Percentiles rank a stretch among this genome's conserved stretches.
Conservation (phyloP, 1,140 invertebrate genomes). For the Ostrea denselamellosa region DNA sequence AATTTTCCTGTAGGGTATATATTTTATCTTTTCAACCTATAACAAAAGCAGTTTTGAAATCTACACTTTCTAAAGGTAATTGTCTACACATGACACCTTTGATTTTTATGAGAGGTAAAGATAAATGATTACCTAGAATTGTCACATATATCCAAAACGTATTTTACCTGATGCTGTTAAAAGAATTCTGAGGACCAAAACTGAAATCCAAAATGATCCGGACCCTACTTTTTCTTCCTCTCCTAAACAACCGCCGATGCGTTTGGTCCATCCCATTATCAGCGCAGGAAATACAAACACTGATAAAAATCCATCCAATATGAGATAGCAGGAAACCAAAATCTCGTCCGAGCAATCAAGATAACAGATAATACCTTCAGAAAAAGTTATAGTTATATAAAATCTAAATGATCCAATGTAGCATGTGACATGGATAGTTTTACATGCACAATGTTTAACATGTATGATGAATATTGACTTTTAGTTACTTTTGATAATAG, state of each 20-base stretch:
- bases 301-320: slow-evolving; percentile 41
- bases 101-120: no score
- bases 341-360: slow-evolving; percentile 40
- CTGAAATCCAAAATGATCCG: slow-evolving; percentile 26
- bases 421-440: no score
- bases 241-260: slow-evolving; percentile 47
- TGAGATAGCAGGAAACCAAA: slow-evolving; percentile 40
- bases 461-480: no score
- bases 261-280: slow-evolving; percentile 48
- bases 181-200: slow-evolving; percentile 3
- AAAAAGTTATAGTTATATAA: background rate
- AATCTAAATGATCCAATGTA: background rate
- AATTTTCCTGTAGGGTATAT: no score
- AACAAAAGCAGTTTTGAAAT: no score
- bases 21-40: no score
- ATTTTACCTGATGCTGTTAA: slow-evolving; percentile 14
- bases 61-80: no score
- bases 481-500: no score
- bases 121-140: no score
- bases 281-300: slow-evolving; percentile 52
- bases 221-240: slow-evolving; percentile 33
- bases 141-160: background rate
- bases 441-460: no score
- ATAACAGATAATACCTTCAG: slow-evolving; percentile 41
- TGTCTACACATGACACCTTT: no score